Evolutionary conservation across 1,140 invertebrate genomes (phyloP).

Genomic region (Drosophila melanica): DNA sequence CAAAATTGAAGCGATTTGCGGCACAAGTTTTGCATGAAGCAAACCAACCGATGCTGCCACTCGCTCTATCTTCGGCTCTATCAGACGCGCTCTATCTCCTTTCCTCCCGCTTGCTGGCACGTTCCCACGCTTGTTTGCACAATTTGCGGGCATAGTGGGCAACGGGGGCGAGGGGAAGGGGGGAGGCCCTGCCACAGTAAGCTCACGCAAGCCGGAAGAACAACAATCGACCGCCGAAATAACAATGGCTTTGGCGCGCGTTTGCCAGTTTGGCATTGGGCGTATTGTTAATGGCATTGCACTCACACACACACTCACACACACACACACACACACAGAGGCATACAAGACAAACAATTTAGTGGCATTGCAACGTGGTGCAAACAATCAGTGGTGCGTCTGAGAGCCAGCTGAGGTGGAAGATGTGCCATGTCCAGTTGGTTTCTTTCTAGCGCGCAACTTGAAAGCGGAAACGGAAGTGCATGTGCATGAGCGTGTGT

Average conservation of each 20-base stretch:
- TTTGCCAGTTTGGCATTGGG: slow-evolving; percentile 78
- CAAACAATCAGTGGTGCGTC: slow-evolving; percentile 69
- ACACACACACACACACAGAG: slow-evolving; percentile 35
- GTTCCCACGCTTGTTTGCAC: slow-evolving; percentile 72
- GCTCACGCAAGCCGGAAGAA: slow-evolving; percentile 81
- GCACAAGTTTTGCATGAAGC: slow-evolving; percentile 61
- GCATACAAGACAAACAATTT: slow-evolving; percentile 70
- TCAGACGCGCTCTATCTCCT: neutral
- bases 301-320: slow-evolving; percentile 52
- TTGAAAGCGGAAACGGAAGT: slow-evolving; percentile 42
- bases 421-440: slow-evolving; percentile 21
- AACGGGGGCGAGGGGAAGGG: slow-evolving; percentile 4
- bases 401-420: slow-evolving; percentile 5
- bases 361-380: slow-evolving; percentile 71
- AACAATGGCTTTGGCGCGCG: slow-evolving; percentile 78
- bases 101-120: slow-evolving; percentile 2
- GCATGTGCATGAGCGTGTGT: slow-evolving; percentile 20
- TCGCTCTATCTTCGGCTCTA: slow-evolving; percentile 1
- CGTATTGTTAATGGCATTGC: slow-evolving; percentile 80
- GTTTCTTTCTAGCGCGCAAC: neutral
- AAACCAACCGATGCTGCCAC: slow-evolving; percentile 38
- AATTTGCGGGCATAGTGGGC: slow-evolving; percentile 47
- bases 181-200: slow-evolving; percentile 46
- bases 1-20: slow-evolving; percentile 82
- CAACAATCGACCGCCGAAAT: slow-evolving; percentile 80